phyloP scores from a whole-genome alignment of 2,888 invertebrate genomes.

The Sinohyriopsis cumingii region DNA sequence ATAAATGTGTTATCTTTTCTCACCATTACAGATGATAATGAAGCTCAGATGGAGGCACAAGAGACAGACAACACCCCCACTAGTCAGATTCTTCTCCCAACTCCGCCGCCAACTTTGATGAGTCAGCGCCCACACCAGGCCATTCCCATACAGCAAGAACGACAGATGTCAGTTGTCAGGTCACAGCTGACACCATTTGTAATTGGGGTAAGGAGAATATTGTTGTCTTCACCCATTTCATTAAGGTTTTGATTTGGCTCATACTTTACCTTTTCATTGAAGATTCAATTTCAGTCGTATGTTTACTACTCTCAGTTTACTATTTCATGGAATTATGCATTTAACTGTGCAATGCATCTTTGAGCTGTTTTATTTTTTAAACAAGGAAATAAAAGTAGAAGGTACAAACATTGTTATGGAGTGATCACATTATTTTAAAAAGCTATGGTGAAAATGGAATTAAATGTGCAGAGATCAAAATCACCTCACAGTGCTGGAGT shows the following conservation, averaged over 20 bases:
- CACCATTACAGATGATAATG: slow-evolving; percentile 21
- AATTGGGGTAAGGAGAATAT: slow-evolving; percentile 51
- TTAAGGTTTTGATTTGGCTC: neutral
- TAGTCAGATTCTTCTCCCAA: slow-evolving; percentile 35
- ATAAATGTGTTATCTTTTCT: slow-evolving; percentile 6
- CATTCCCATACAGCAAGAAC: slow-evolving; percentile 36
- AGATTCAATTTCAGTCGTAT: too few relatives aligned
- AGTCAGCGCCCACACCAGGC: slow-evolving; percentile 32
- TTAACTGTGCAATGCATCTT: too few relatives aligned
- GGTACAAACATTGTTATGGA: too few relatives aligned
- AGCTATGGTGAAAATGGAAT: too few relatives aligned
- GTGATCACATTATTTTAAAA: too few relatives aligned
- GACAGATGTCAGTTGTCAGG: slow-evolving; percentile 48
- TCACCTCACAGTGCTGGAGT: too few relatives aligned
- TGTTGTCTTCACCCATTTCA: neutral
- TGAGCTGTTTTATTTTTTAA: too few relatives aligned
- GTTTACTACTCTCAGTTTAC: too few relatives aligned
- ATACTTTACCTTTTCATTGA: neutral
- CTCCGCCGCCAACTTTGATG: slow-evolving; percentile 35
- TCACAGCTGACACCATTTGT: slow-evolving; percentile 67
- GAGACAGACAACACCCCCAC: slow-evolving; percentile 29
- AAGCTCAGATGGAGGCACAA: slow-evolving; percentile 32
- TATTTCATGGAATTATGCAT: too few relatives aligned
- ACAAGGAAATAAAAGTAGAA: too few relatives aligned
- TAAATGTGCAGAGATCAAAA: too few relatives aligned